A percentile compares a stretch with the other conserved stretches of the same genome.
Conservation (phyloP, 2,888 invertebrate species). For the Orthosia gracilis region DNA sequence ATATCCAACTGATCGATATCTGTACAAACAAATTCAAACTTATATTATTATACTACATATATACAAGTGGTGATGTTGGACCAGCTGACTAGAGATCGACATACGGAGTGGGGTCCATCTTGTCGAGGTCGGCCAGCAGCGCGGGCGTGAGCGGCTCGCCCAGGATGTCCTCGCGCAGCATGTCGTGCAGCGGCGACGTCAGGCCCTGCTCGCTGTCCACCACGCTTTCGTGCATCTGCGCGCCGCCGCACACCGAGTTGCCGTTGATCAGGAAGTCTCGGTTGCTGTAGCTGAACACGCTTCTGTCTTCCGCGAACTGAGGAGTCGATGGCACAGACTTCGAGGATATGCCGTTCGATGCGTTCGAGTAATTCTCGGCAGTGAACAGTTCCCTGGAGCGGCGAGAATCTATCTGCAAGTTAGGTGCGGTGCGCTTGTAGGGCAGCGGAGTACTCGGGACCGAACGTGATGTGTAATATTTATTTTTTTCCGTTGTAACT, state of each 20-base stretch:
- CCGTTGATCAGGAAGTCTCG: constrained; percentile 92
- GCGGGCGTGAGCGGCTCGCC: constrained; percentile 83
- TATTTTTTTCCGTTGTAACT: constrained; percentile 80
- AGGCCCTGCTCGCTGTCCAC: constrained; percentile 79
- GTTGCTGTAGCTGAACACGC: constrained; percentile 92
- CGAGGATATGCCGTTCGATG: constrained; percentile 91
- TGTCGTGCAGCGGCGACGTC: constrained; percentile 85
- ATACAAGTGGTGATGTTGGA: constrained; percentile 73
- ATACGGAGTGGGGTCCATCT: constrained; percentile 85
- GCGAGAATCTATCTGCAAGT: constrained; percentile 83
- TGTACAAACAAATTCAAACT: constrained; percentile 83
- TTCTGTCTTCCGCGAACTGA: constrained; percentile 88
- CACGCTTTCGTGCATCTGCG: constrained; percentile 76
- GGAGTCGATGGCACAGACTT: constrained; percentile 95
- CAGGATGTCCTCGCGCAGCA: constrained; percentile 85
- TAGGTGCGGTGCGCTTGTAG: constrained; percentile 83
- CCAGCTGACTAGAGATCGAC: constrained; percentile 87
- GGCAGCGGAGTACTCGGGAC: constrained; percentile 94
- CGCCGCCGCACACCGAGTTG: constrained; percentile 86
- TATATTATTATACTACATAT: constrained; percentile 75
- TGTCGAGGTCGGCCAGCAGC: constrained; percentile 87
- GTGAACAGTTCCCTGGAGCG: constrained; percentile 83
- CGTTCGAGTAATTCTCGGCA: constrained; percentile 76
- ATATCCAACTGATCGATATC: constrained; percentile 83
- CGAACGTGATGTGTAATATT: constrained; percentile 92